Evolutionary conservation across 2,888 invertebrate species (phyloP).

Genomic region (Morpho deidamia): DNA sequence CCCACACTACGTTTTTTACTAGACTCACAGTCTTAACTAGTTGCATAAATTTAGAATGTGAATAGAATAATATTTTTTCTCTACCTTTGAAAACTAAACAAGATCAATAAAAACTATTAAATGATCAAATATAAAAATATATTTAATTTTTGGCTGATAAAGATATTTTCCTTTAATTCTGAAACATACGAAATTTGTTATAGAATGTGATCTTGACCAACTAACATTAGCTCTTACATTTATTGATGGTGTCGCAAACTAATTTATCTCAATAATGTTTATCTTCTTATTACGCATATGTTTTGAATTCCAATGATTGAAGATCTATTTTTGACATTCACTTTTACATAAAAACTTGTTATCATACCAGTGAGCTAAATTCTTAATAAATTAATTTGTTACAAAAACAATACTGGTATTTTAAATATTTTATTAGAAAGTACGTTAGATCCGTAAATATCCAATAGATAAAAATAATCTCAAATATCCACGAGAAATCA

Average conservation of each 20-base stretch:
- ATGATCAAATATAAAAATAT: no score
- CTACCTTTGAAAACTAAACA: no score
- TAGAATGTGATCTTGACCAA: conserved; percentile 11
- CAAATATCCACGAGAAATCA: no score
- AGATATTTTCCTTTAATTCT: neutral
- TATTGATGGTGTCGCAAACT: conserved; percentile 7
- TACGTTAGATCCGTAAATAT: neutral
- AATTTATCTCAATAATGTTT: neutral
- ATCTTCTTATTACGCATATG: conserved; percentile 1
- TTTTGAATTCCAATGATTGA: neutral
- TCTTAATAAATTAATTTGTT: neutral
- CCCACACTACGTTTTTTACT: no score
- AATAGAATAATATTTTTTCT: no score
- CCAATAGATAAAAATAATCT: no score
- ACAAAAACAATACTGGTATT: neutral
- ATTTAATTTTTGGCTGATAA: no score
- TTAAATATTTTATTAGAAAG: conserved; percentile 1
- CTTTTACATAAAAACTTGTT: conserved; percentile 8
- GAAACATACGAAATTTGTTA: neutral
- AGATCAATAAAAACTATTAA: no score
- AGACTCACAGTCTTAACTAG: no score
- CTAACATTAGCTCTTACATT: conserved; percentile 12
- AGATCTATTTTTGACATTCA: conserved; percentile 1
- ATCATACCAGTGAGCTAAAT: neutral
- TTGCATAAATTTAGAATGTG: no score